phyloP scores from a whole-genome alignment of 2,113 vertebrate species.

The Polypterus bichir region DNA sequence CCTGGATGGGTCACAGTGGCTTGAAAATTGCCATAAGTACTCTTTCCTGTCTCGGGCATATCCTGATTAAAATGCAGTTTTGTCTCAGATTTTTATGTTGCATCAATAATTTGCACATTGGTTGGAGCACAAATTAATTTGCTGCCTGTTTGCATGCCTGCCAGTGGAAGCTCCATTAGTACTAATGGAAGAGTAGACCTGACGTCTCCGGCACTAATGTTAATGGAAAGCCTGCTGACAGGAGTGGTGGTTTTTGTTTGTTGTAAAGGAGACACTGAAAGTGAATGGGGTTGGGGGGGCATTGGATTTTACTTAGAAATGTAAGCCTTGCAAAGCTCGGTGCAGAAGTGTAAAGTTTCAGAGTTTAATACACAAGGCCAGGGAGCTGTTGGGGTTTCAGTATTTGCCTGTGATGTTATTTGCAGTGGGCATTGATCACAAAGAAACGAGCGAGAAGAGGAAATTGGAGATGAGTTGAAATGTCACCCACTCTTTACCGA shows the following conservation, averaged over 20 bases:
- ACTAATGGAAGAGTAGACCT: constrained; percentile 30
- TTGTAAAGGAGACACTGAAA: no score
- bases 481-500: no score
- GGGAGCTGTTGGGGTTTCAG: no score
- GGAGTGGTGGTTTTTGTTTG: constrained; percentile 30
- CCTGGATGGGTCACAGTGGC: not conserved
- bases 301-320: no score
- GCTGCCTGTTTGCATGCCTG: constrained; percentile 10
- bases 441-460: no score
- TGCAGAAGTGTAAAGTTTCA: no score
- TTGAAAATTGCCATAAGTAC: constrained; percentile 3
- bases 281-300: no score
- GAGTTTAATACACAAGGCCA: no score
- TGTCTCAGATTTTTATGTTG: constrained; percentile 17
- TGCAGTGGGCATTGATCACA: no score
- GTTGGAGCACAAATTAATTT: constrained; percentile 16
- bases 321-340: no score
- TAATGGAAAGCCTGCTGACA: constrained; percentile 35
- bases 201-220: constrained; percentile 31
- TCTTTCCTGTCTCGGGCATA: constrained; percentile 5
- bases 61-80: constrained; percentile 14
- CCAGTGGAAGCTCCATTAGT: constrained; percentile 29
- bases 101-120: constrained; percentile 22
- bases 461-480: no score
- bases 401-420: no score